Evolutionary conservation across 1,140 invertebrate genomes (phyloP).

Genomic region (Samia ricini): DNA sequence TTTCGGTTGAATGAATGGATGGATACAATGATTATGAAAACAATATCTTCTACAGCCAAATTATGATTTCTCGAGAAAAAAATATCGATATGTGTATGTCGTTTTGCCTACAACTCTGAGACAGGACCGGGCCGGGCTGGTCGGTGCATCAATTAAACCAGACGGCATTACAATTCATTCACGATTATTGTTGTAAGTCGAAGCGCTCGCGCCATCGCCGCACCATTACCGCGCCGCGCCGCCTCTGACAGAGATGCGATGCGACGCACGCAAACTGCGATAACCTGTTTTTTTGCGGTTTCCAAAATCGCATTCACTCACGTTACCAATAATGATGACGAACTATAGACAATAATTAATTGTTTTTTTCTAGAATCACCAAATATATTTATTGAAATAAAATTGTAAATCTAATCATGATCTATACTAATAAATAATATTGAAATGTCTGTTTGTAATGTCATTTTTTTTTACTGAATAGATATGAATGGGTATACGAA

Average conservation of each 20-base stretch:
- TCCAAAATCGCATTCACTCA: slow-evolving; percentile 34
- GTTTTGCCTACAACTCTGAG: neutral
- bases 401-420: neutral
- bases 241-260: slow-evolving; percentile 38
- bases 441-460: no score
- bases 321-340: slow-evolving; percentile 7
- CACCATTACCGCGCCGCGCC: slow-evolving; percentile 21
- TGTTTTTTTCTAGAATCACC: neutral
- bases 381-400: neutral
- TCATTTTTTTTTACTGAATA: no score
- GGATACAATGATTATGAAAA: no score
- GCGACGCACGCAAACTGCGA: slow-evolving; percentile 49
- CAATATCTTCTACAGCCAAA: neutral
- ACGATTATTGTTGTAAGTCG: slow-evolving; percentile 65
- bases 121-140: slow-evolving; percentile 8
- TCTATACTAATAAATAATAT: no score
- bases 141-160: slow-evolving; percentile 61
- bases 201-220: slow-evolving; percentile 40
- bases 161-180: slow-evolving; percentile 72
- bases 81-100: neutral
- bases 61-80: neutral
- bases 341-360: neutral
- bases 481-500: no score
- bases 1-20: no score
- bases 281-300: slow-evolving; percentile 37